phyloP scores from a whole-genome alignment of 1,140 invertebrate genomes.

The Micrasema longulum region DNA sequence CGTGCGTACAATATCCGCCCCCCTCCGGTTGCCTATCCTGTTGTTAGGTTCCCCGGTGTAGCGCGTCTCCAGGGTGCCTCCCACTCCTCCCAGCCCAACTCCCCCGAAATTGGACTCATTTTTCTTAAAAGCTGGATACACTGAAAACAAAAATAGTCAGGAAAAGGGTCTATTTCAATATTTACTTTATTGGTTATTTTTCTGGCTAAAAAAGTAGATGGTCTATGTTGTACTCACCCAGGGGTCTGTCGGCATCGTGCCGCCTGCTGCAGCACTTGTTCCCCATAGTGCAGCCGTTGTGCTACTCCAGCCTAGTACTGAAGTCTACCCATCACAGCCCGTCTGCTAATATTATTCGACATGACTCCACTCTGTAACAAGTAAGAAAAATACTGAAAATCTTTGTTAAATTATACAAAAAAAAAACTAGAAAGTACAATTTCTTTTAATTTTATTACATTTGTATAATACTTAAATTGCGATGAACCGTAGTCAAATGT shows the following conservation, averaged over 20 bases:
- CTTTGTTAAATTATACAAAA: too few species aligned
- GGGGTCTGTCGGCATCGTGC: slow-evolving; percentile 76
- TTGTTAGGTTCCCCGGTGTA: slow-evolving; percentile 85
- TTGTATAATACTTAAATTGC: too few species aligned
- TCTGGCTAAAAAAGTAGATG: neutral
- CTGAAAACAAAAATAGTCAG: slow-evolving; percentile 56
- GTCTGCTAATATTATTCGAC: neutral
- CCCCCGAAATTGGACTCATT: slow-evolving; percentile 72
- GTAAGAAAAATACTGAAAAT: neutral
- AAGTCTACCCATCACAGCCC: too few species aligned
- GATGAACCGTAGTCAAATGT: too few species aligned
- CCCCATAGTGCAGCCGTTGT: slow-evolving; percentile 62
- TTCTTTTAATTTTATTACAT: too few species aligned
- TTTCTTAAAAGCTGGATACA: slow-evolving; percentile 74
- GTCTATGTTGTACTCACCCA: slow-evolving; percentile 61
- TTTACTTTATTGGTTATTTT: neutral
- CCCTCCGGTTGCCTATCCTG: slow-evolving; percentile 69
- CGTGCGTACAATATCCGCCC: slow-evolving; percentile 77
- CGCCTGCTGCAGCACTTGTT: slow-evolving; percentile 81
- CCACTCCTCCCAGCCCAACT: slow-evolving; percentile 66
- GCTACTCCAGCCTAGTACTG: neutral
- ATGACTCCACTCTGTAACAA: slow-evolving; percentile 2
- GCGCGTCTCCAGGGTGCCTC: slow-evolving; percentile 77
- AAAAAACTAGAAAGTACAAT: too few species aligned
- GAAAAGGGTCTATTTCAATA: neutral